Evolutionary conservation across 2,797 vertebrate genomes (phyloP), one percentile per base, ranked within the genome.

Genomic region (Emydoidea blandingii): DNA sequence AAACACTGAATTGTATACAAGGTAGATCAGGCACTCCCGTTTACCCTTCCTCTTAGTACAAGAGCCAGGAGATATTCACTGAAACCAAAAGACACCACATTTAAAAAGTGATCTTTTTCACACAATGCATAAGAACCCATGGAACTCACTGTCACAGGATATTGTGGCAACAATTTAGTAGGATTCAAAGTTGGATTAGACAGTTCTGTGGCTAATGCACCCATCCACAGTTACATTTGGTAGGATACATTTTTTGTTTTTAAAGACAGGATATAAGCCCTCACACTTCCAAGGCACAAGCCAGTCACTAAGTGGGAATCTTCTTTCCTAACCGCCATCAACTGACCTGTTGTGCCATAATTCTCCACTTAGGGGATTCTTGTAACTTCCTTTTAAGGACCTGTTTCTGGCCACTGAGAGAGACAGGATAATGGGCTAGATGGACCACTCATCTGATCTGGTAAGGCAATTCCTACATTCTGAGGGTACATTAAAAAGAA

Each of bases 341-440:
- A 86, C 47, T 25, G 87, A 34, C 15, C 6, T 0, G 0, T 41
- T 76, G 82, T 49, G 86, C 80, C n/a, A 21, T 47, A 78, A 72
- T n/a, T 85, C 12, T 57, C 37, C 4, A n/a, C 25, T 78, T 86
- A 88, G 27, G 76, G 14, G 92, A 54, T 68, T 65, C 50, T 78
- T 91, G 80, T 47, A 68, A 83, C 92, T 92, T 92, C 15, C 84
- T 91, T 94, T 83, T 85, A 72, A 74, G 91, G 44, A 84, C 65
- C 41, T 92, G 50, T 90, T 90, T 96, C 93, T 91, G 88, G 95
- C 78, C 47, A 59, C 47, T 56, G 72, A 94, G 81, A 88, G 78
- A 90, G 92, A 90, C 29, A 79, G 81, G 50, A 56, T 91, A 93
- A 92, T 37, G 59, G 87, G 74, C 88, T 93, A 2, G 15, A 92